Evolutionary conservation across 1,140 invertebrate genomes (phyloP), one percentile per base, ranked within the genome.

Genomic region (Drosophila sulfurigaster): DNA sequence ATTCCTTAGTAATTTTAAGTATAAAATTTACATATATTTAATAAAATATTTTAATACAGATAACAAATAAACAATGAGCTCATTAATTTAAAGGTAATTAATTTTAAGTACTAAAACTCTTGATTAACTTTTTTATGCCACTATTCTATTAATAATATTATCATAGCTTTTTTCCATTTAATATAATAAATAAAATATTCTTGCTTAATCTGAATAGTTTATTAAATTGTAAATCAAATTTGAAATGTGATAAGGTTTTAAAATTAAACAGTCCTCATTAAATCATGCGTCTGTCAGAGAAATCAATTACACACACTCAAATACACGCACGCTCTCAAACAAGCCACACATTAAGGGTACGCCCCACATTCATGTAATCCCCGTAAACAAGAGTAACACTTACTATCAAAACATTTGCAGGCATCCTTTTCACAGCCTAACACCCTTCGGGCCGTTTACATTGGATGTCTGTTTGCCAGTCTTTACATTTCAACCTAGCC

Each of bases 321-420:
- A 15, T 20, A 16, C 25, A 49, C 11, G 38, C 20, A 15, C 30
- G 6, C 35, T 16, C 16, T 20, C 57, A 43, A 28, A 11, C 49
- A 49, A 25, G 11, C 3, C 38, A 35, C 49, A 46, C 48, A 43
- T 56, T 35, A 56, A 45, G n/a, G 41, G 10, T 20, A 30, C 16
- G 2, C 6, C n/a, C 20, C 30, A 20, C 43, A 25, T 49, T 38
- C 49, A 4, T 56, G 28, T 46, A 52, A 54, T 25, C 62, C 75
- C 41, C 48, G 59, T 67, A 35, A 15, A 16, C 30, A 35, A 49
- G 48, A 54, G 43, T 48, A 74, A 65, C 78, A 70, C 74, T 74
- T 67, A 30, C 57, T 60, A 69, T 81, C 66, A 81, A 71, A 83
- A 67, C 78, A 85, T 60, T 64, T 59, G 25, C 30, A 70, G 28